Evolutionary conservation across 1,140 invertebrate species (phyloP).

Genomic region (Orchesella cincta): DNA sequence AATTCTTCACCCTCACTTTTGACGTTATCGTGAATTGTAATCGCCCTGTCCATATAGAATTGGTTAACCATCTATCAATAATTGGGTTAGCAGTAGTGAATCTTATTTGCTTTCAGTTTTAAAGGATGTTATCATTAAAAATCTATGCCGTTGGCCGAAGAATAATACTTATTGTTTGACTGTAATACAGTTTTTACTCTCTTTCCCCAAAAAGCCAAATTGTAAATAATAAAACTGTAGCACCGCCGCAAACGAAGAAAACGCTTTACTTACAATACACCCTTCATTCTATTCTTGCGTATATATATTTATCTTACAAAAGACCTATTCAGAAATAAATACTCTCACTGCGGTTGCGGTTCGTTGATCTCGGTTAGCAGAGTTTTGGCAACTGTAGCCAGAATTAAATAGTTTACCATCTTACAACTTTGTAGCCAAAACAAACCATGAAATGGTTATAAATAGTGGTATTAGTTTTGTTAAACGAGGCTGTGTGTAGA

Average conservation of each 20-base stretch:
- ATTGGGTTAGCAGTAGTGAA: not conserved
- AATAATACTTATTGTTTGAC: not conserved
- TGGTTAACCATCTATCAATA: not conserved
- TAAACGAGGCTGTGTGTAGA: too few relatives aligned
- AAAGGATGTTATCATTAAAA: not conserved
- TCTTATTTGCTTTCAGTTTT: not conserved
- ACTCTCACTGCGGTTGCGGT: slow-evolving; percentile 19
- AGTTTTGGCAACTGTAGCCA: not conserved
- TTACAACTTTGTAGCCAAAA: not conserved
- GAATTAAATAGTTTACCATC: not conserved
- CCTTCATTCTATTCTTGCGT: too few relatives aligned
- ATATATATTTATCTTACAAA: too few relatives aligned
- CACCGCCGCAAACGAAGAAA: too few relatives aligned
- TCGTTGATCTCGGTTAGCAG: slow-evolving; percentile 24
- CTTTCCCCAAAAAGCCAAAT: not conserved
- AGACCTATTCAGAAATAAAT: not conserved
- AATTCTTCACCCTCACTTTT: not conserved
- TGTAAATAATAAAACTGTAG: not conserved
- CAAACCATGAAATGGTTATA: not conserved
- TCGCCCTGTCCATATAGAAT: not conserved
- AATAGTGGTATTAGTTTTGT: too few relatives aligned
- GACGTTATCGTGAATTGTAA: not conserved
- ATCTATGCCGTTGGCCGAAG: not conserved
- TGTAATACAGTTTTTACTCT: not conserved
- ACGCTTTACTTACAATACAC: too few relatives aligned